These are phyloP conservation scores for Palythoa grandiflora DNA, from an alignment of 92 coral and sea anemone species.

Conservation along the genomic window DNA sequence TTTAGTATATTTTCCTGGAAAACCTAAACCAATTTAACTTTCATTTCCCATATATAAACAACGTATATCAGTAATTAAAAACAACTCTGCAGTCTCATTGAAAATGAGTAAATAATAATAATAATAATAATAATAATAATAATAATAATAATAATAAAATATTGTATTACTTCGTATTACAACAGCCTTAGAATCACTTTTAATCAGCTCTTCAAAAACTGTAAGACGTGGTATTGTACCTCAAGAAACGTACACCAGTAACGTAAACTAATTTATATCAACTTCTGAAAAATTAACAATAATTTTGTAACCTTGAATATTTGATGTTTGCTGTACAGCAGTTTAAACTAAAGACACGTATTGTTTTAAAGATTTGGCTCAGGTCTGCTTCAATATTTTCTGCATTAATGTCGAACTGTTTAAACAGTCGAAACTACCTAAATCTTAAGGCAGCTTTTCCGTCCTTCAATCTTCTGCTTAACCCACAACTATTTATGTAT, in stretches of 20 bases:
- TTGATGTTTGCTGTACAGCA: neutral
- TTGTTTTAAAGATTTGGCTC: neutral
- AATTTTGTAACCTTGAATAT: neutral
- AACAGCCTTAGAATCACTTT: too few relatives aligned
- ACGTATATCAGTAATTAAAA: neutral
- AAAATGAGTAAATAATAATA: neutral
- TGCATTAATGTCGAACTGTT: neutral
- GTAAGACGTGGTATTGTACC: neutral
- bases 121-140: neutral
- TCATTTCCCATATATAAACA: neutral
- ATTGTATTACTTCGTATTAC: neutral
- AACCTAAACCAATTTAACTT: conserved; percentile 17
- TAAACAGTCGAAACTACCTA: neutral
- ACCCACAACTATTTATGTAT: too few relatives aligned
- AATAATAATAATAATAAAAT: neutral
- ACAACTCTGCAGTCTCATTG: neutral
- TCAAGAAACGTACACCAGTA: neutral
- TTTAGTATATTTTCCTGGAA: neutral
- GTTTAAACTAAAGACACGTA: neutral
- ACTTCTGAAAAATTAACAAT: neutral
- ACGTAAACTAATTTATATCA: neutral
- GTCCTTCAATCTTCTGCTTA: neutral
- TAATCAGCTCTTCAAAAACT: neutral
- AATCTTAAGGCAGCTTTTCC: neutral
- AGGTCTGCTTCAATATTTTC: neutral